These are phyloP conservation scores for Lasioglossum vierecki DNA, from an alignment of 2,888 invertebrate species.

Conservation along the genomic window DNA sequence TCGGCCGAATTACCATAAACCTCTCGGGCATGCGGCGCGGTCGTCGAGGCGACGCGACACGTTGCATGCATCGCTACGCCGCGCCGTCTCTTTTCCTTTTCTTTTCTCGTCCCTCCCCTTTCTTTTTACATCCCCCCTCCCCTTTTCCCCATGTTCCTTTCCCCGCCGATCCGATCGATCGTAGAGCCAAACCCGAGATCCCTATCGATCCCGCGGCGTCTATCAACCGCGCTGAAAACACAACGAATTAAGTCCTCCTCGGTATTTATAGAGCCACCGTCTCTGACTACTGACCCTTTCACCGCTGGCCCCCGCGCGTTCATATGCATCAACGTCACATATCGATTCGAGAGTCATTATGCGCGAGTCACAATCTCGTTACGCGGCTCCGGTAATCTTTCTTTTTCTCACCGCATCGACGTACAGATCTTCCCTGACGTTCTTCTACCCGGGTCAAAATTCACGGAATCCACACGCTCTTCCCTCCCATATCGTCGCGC, in stretches of 20 bases:
- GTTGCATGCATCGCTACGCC: constrained; percentile 36
- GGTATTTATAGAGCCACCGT: constrained; percentile 62
- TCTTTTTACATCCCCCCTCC: no score
- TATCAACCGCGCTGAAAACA: constrained; percentile 54
- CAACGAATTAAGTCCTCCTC: constrained; percentile 60
- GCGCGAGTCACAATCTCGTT: constrained; percentile 60
- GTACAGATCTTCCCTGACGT: not conserved
- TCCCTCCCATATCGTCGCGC: not conserved
- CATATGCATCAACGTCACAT: constrained; percentile 61
- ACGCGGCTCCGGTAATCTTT: constrained; percentile 48
- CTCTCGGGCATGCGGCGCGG: constrained; percentile 50
- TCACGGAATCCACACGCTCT: not conserved
- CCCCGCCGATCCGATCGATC: not conserved
- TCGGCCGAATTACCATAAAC: constrained; percentile 67
- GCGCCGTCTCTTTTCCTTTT: not conserved
- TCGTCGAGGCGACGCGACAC: constrained; percentile 34
- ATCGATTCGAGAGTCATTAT: constrained; percentile 63
- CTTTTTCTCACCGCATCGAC: not conserved
- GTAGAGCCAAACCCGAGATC: constrained; percentile 26
- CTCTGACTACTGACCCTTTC: constrained; percentile 65
- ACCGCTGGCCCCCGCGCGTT: constrained; percentile 59
- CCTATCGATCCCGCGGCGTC: constrained; percentile 48
- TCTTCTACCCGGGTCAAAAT: not conserved
- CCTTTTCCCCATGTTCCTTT: not conserved
- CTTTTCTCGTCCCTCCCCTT: not conserved